Evolutionary conservation across 2,888 invertebrate species (phyloP), one percentile per base, ranked within the genome.

Genomic region (Leptothorax acervorum): DNA sequence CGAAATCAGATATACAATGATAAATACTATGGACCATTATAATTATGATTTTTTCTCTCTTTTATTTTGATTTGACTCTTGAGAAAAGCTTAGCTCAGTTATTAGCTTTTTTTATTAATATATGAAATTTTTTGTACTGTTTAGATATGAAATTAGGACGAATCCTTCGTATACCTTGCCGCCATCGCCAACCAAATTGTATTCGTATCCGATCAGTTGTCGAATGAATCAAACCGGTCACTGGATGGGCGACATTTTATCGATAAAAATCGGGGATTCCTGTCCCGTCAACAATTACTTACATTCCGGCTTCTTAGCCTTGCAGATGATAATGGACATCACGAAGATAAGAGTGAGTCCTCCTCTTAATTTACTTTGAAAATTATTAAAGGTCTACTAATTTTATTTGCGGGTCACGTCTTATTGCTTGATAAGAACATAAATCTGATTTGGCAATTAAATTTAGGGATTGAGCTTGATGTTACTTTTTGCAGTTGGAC

Each of bases 271-370:
- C 0, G 97, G 97, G n/a, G 96, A 96, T 86, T 96, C 96, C 9
- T 97, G 97, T 92, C 97, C 97, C 0, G 97, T 97, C 5, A 96
- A 97, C 90, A 96, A 97, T 95, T 97, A 97, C 92, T 97, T 97
- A 93, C 97, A 96, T 93, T 97, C 97, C 0, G 97, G 97, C n/a
- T 97, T 97, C 93, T 94, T 97, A 86, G 97, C 97, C 3, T 94
- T 97, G 89, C 97, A 97, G 94, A 96, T 96, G 31, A 95, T 97
- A 28, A 96, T 97, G 70, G 97, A 97, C 93, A 96, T 96, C 92
- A 97, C 97, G 35, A 97, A 97, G 94, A 97, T 97, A 88, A 96
- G 96, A 95, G 97, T 97, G 93, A 92, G 93, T 57, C 8, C 4
- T 55, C 45, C 5, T 35, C 12, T 60, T 23, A 23, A 23, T 23